Evolutionary conservation across 2,113 vertebrate species (phyloP), one percentile per base, ranked within the genome.

Genomic region (Chitala chitala): DNA sequence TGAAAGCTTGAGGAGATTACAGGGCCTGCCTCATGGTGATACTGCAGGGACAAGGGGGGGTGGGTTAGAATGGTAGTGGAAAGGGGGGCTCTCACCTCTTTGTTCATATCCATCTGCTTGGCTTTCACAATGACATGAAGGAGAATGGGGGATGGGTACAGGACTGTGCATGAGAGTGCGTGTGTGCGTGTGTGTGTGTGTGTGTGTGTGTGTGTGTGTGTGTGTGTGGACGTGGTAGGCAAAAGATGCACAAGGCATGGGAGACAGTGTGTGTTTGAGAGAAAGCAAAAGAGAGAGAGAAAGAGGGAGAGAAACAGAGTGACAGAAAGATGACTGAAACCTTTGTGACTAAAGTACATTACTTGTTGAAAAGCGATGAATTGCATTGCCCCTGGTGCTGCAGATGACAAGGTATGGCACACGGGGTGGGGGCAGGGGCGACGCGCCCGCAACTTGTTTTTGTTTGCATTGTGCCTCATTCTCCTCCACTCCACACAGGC

Each of bases 91-190:
- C 83, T 89, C 91, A 88, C 90, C 86, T 87, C 90, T 89, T 89
- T 90, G 87, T 91, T 92, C 89, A 86, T 8, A 92, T 89, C 93
- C 94, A 95, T 95, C 94, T 95, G 94, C 93, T 92, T 92, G 89
- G 88, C 89, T 89, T 80, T 86, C 87, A 87, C 92, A 89, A 89
- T 89, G 90, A 87, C 87, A 90, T 83, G 84, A 36, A 50, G 55
- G 31, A 22, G 38, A 73, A 55, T 31, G 73, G 78, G 69, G 54
- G 59, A 66, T 42, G 48, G 61, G 56, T 50, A 72, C 75, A 56
- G 64, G 74, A 50, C n/a, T 64, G 38, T 79, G 78, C 82, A 78
- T 81, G 83, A 70, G 82, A 78, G 84, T 86, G 83, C 84, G 83
- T 1, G 2, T 7, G 7, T 8, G 3, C 36, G 59, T 63, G 59